Base-by-base conservation (phyloP, 2,888 invertebrate genomes). In the Chymomyza caudatula region DNA sequence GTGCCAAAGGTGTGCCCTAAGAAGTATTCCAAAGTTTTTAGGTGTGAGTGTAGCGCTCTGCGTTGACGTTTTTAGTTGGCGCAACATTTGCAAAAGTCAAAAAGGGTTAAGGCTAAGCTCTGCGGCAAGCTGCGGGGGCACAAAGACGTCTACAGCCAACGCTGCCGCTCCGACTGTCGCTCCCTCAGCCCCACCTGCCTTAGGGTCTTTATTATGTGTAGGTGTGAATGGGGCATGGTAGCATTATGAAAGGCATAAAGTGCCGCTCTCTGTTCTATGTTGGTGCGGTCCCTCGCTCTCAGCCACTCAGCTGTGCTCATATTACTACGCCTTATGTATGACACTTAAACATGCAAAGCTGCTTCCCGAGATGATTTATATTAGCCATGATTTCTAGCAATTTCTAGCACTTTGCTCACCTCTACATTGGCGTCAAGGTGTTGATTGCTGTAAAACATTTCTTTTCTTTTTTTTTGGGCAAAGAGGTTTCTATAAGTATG, bases 371-470 rank as follows among this genome's bases (percentile, higher is more conserved):
- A 80, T 82, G 82, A 82, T 82, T 82, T 82, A 82, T 82, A 82
- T 82, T 86, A 85, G 82, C 82, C 85, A 86, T 86, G 82, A 82
- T 82, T 86, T 82, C 86, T 76, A 71, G 82, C 86, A 71, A 82
- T 82, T 82, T 86, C 76, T 73, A 86, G 82, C 86, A 85, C 82
- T 85, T 76, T 76, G 76, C 69, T 74, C 63, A 63, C 64, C 63
- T n/a, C 23, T 60, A 44, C 63, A 53, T 53, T 51, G 69, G 73
- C 74, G 75, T 67, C 69, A 65, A 80, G 85, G 80, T 80, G 80
- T 80, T 80, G 80, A 80, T 80, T 85, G 80, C 82, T 80, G 85
- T 78, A 84, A 77, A 84, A 80, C 29, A 84, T 78, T 65, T 65
- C 59, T 56, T 23, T 44, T 29, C 53, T 37, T 37, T 37, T 6